Base-by-base conservation (phyloP, 2,797 vertebrate species). In the Danio tinwini region DNA sequence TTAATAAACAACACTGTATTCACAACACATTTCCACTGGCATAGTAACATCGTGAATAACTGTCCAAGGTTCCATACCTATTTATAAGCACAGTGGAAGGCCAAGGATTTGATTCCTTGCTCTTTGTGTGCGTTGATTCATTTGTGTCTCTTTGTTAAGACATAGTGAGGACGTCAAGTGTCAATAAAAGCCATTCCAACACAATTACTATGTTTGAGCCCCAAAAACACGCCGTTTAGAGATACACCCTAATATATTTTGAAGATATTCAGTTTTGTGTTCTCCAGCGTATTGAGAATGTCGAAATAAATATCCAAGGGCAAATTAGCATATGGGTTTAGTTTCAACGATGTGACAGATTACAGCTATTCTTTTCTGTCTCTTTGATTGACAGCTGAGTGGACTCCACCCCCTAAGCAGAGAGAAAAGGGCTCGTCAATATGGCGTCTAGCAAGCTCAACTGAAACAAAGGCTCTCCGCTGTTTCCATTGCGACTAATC, bases 1-100 rank as follows among this genome's bases (percentile, higher is more conserved):
- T 53, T 61, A 81, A 62, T 64, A 79, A 79, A 81, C 71, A 76
- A 55, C 49, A 61, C 59, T 14, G 37, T 10, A 12, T 70, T 85
- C 44, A 64, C 53, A 53, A 47, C 13, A 58, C 39, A 37, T 65
- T 67, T 81, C 58, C 17, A 72, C 68, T 59, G 53, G 77, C 42
- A 81, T 45, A 73, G 39, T 21, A 64, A 19, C 11, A 44, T 14
- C 14, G 14, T 17, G 64, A 42, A 78, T 39, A 21, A 78, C 17
- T 59, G 56, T 53, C 64, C 47, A 70, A 74, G 63, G 49, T 52
- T 63, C 47, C 11, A 7, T 10, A 11, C 14, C 21, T 63, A 40
- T 77, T 63, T 58, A 40, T 29, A 56, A 5, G 55, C 14, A 44
- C 0, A 58, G 74, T 56, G 40, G 58, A 19, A 52, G 8, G 47